phyloP scores from a whole-genome alignment of 1,140 invertebrate species.

The Vanessa tameamea region DNA sequence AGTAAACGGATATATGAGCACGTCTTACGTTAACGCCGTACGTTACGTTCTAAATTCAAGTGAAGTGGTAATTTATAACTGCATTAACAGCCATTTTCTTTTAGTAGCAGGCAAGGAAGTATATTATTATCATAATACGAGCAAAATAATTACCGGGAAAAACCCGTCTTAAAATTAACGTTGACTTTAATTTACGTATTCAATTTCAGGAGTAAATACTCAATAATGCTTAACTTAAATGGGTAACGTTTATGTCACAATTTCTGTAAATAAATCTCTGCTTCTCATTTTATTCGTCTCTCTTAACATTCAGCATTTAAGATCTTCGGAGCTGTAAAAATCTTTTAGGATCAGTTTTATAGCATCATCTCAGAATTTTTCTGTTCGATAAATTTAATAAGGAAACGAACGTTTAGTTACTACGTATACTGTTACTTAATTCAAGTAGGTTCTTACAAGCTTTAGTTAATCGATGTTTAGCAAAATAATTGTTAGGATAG shows the following conservation, averaged over 20 bases:
- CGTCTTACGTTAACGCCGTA: no score
- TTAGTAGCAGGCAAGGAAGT: no score
- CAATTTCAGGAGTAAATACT: slow-evolving; percentile 22
- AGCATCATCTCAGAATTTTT: slow-evolving; percentile 2
- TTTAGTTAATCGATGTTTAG: no score
- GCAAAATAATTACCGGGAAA: neutral
- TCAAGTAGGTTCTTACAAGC: no score
- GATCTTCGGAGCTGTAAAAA: slow-evolving; percentile 35
- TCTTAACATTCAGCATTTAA: slow-evolving; percentile 22
- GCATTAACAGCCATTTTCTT: no score
- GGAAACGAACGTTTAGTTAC: no score
- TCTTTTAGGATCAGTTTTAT: slow-evolving; percentile 36
- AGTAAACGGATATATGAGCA: no score
- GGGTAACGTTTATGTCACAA: slow-evolving; percentile 30
- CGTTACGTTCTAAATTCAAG: no score
- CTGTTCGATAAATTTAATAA: neutral
- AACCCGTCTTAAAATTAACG: slow-evolving; percentile 8
- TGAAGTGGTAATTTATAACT: no score
- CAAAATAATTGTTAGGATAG: no score
- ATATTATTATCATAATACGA: neutral
- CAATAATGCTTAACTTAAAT: slow-evolving; percentile 30
- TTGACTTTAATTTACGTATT: slow-evolving; percentile 26
- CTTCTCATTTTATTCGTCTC: slow-evolving; percentile 36
- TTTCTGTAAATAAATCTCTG: slow-evolving; percentile 35
- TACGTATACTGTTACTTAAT: no score